Evolutionary conservation across 37 sponge, comb jelly and placozoan genomes (phyloP).

Genomic region (Dysidea cf. avara): DNA sequence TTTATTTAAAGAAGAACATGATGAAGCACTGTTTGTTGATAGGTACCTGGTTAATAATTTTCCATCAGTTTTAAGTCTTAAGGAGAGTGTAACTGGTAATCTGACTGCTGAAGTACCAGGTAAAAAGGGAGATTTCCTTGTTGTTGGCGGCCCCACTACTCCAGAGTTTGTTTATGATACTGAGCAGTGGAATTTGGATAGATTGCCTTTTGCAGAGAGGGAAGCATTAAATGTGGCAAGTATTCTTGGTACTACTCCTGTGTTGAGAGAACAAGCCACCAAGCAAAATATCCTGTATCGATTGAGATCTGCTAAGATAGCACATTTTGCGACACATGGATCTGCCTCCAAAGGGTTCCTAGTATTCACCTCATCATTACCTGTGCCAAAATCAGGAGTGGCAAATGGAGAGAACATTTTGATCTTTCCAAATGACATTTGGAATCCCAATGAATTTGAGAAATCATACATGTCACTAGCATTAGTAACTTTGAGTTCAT

Average conservation of each 20-base stretch:
- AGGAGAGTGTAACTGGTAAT: too few species aligned
- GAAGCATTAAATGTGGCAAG: constrained; percentile 21
- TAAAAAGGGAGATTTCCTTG: not conserved
- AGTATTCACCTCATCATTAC: constrained; percentile 5
- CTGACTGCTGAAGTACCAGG: too few species aligned
- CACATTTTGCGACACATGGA: constrained; percentile 22
- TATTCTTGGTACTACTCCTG: constrained; percentile 18
- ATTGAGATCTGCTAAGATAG: constrained; percentile 6
- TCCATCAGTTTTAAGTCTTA: too few species aligned
- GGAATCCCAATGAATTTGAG: constrained; percentile 4
- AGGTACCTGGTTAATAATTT: too few species aligned
- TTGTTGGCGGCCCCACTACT: constrained; percentile 13
- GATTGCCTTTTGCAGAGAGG: constrained; percentile 9
- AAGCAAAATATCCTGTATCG: constrained; percentile 6
- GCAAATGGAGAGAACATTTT: not conserved
- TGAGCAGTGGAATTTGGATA: constrained; percentile 3
- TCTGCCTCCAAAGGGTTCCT: constrained; percentile 5
- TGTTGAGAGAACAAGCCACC: constrained; percentile 18
- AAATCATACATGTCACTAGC: not conserved
- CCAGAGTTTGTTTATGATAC: constrained; percentile 1
- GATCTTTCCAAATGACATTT: constrained; percentile 2
- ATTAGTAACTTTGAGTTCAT: constrained; percentile 19
- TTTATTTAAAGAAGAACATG: too few species aligned
- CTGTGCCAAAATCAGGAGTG: not conserved
- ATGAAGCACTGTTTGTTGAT: too few species aligned